Base-by-base conservation (phyloP, 37 sponge, comb jelly and placozoan genomes). In the Dysidea cf. avara region DNA sequence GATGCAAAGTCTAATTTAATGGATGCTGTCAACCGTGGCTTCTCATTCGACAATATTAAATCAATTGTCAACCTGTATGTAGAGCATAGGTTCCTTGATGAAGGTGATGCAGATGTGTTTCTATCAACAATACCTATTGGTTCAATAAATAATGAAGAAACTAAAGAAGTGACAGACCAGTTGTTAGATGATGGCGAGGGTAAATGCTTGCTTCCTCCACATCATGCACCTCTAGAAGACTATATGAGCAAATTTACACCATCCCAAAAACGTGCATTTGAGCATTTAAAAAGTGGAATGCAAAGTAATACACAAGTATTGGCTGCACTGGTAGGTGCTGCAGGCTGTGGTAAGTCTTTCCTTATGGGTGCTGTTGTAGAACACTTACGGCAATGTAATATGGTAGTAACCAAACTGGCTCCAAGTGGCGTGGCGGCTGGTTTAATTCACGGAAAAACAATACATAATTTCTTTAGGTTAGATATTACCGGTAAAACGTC, bases 341-440 rank as follows among this genome's bases (percentile, higher is more conserved):
- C 71, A 40, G 71, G 71, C 0, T 56, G 56, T 21, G 71, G 71
- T 0, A 71, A 71, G 5, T 71, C 71, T 11, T 71, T 22, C 43
- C 26, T 71, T 4, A n/a, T 71, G 38, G 32, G 55, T 26, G 71
- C 56, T 38, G 20, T 71, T 1, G 39, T 69, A 20, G 54, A 4
- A 2, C 54, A 48, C 13, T 40, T 35, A 24, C 29, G 56, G 56
- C 28, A 1, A 30, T 32, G 33, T 21, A 36, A 56, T 5, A 24
- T 69, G 13, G 70, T 69, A 3, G 70, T 69, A 32, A 22, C 56
- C 1, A 54, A 71, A 21, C 71, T 71, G 1, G 71, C 71, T 1
- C 56, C 71, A 1, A 53, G 71, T 69, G 56, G 71, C 16, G 56
- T 71, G 7, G 71, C 71, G 16, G 71, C 71, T 7, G 56, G 55